Percentiles rank a stretch among this genome's conserved stretches.
Conservation (phyloP, 2,797 vertebrate genomes). For the Pterois miles region DNA sequence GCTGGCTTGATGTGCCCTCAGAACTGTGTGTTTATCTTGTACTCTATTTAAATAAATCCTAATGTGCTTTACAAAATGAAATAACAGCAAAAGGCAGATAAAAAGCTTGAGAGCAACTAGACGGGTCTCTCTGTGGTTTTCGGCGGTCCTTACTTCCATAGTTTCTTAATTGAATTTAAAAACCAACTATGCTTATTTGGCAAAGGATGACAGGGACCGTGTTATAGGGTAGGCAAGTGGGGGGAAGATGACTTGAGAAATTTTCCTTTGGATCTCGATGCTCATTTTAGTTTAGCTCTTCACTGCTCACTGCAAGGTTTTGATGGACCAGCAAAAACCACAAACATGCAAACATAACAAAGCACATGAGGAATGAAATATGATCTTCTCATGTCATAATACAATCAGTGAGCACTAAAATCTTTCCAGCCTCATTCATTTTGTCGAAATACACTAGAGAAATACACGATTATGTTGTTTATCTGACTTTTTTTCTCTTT, state of each 20-base stretch:
- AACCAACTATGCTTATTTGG: constrained; percentile 75
- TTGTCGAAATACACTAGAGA: constrained; percentile 68
- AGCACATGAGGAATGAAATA: constrained; percentile 74
- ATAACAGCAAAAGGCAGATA: constrained; percentile 72
- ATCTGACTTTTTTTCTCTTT: constrained; percentile 61
- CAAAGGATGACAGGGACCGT: constrained; percentile 66
- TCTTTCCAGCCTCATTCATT: constrained; percentile 77
- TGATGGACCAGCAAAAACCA: constrained; percentile 75
- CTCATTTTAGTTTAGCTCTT: constrained; percentile 62
- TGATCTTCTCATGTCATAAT: constrained; percentile 75
- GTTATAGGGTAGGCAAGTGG: constrained; percentile 33
- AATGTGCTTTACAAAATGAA: constrained; percentile 73
- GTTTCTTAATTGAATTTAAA: constrained; percentile 74
- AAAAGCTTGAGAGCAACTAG: constrained; percentile 70
- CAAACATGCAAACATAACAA: constrained; percentile 80
- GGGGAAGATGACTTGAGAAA: constrained; percentile 61
- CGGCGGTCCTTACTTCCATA: constrained; percentile 58
- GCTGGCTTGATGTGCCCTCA: constrained; percentile 54
- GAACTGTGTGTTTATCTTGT: constrained; percentile 68
- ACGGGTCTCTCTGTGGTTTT: constrained; percentile 61
- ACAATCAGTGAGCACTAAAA: constrained; percentile 78
- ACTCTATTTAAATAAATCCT: constrained; percentile 69
- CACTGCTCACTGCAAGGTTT: constrained; percentile 65
- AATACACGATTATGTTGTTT: constrained; percentile 70
- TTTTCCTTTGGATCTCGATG: constrained; percentile 69